These are phyloP conservation scores for Choristoneura rosaceana DNA, from an alignment of 2,888 invertebrate genomes.

Conservation along the genomic window DNA sequence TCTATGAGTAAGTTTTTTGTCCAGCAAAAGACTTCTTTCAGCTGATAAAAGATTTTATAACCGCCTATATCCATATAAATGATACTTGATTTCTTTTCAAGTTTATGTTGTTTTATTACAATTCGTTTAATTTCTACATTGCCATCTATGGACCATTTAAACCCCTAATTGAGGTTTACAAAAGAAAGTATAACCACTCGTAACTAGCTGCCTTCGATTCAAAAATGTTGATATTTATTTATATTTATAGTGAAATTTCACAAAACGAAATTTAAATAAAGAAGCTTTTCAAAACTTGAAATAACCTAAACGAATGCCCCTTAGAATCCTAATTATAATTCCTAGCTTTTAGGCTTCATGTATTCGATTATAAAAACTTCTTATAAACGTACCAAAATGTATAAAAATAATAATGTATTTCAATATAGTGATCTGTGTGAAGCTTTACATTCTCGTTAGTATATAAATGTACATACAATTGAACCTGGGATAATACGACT, in stretches of 20 bases:
- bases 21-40: no score
- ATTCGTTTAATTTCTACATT: not conserved
- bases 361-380: constrained; percentile 39
- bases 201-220: not conserved
- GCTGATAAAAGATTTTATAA: no score
- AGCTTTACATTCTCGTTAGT: constrained; percentile 74
- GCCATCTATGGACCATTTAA: constrained; percentile 3
- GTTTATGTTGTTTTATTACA: no score
- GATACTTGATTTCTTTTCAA: no score
- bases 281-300: constrained; percentile 14
- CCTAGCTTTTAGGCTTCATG: constrained; percentile 30
- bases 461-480: constrained; percentile 77
- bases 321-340: constrained; percentile 17
- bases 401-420: constrained; percentile 43
- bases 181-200: not conserved
- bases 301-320: constrained; percentile 1
- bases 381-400: constrained; percentile 45
- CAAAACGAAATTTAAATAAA: not conserved
- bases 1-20: no score
- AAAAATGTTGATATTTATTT: no score
- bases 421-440: constrained; percentile 69
- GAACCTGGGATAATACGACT: constrained; percentile 85
- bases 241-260: not conserved
- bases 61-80: no score
- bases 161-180: not conserved